Evolutionary conservation across 2,888 invertebrate species (phyloP).

Genomic region (Lasius fuliginosus): DNA sequence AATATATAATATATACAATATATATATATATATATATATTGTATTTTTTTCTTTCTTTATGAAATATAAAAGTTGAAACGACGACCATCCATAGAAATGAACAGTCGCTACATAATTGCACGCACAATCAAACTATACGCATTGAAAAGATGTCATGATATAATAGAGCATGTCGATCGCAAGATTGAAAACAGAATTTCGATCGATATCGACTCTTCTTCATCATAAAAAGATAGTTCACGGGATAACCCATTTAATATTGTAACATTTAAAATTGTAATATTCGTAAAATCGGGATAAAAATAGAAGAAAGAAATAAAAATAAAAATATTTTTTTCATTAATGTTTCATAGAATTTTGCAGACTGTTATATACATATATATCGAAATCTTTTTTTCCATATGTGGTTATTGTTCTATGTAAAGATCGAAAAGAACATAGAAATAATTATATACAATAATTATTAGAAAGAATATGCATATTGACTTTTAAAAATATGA

Average conservation of each 20-base stretch:
- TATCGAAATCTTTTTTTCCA: background rate
- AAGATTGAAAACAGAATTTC: conserved; percentile 2
- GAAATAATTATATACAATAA: background rate
- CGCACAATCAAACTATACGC: background rate
- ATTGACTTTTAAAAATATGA: background rate
- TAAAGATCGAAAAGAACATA: background rate
- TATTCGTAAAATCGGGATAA: background rate
- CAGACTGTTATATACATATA: background rate
- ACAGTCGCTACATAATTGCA: background rate
- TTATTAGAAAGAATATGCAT: background rate
- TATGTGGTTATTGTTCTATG: background rate
- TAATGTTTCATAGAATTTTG: background rate
- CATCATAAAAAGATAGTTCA: background rate
- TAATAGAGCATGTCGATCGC: background rate
- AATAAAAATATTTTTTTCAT: background rate
- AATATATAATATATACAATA: too few relatives aligned
- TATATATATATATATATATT: background rate
- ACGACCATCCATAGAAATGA: background rate
- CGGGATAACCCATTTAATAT: background rate
- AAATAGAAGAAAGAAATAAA: background rate
- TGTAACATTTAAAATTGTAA: too few relatives aligned
- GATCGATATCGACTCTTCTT: background rate
- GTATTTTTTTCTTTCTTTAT: background rate
- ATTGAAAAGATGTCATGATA: background rate
- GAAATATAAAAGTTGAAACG: conserved; percentile 3